These are phyloP conservation scores for Gadus chalcogrammus DNA, from an alignment of 2,113 vertebrate genomes.

Conservation along the genomic window DNA sequence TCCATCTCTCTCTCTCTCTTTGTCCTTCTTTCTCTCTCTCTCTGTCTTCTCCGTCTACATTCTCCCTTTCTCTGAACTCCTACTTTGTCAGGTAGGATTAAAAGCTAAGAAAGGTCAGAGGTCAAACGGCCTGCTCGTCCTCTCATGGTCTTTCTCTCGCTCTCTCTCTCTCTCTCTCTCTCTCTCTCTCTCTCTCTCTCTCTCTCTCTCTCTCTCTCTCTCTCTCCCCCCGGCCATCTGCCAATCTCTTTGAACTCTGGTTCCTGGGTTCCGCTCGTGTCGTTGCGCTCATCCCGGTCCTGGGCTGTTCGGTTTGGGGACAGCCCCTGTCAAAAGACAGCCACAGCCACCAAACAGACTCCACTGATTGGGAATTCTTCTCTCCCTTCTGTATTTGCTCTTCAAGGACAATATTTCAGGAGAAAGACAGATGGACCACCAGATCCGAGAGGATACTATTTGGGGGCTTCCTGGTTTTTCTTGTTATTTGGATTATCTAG, in stretches of 20 bases:
- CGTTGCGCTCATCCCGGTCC: slow-evolving; percentile 18
- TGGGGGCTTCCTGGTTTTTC: slow-evolving; percentile 3
- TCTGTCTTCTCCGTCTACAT: background rate
- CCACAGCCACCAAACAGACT: slow-evolving; percentile 26
- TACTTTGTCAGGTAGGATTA: slow-evolving; percentile 63
- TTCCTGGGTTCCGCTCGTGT: slow-evolving; percentile 17
- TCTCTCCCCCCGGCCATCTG: background rate
- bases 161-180: background rate
- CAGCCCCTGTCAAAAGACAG: slow-evolving; percentile 53
- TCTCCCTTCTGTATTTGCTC: slow-evolving; percentile 18
- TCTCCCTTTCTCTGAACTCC: slow-evolving; percentile 22
- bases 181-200: slow-evolving; percentile 30
- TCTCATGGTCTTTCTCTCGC: slow-evolving; percentile 37
- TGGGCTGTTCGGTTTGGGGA: slow-evolving; percentile 54
- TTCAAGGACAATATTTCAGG: slow-evolving; percentile 1
- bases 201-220: background rate
- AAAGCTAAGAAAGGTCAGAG: slow-evolving; percentile 70
- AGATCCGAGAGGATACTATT: slow-evolving; percentile 18
- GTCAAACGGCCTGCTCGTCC: slow-evolving; percentile 55
- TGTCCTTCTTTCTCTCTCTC: background rate
- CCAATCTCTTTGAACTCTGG: slow-evolving; percentile 36
- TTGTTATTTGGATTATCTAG: slow-evolving; percentile 40
- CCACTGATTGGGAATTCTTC: slow-evolving; percentile 34
- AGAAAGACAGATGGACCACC: too few species aligned
- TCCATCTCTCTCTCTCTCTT: slow-evolving; percentile 7